Percentiles rank a stretch among this genome's conserved stretches.
Evolutionary conservation across 1,140 invertebrate species (phyloP).

Genomic region (Andricus grossulariae): DNA sequence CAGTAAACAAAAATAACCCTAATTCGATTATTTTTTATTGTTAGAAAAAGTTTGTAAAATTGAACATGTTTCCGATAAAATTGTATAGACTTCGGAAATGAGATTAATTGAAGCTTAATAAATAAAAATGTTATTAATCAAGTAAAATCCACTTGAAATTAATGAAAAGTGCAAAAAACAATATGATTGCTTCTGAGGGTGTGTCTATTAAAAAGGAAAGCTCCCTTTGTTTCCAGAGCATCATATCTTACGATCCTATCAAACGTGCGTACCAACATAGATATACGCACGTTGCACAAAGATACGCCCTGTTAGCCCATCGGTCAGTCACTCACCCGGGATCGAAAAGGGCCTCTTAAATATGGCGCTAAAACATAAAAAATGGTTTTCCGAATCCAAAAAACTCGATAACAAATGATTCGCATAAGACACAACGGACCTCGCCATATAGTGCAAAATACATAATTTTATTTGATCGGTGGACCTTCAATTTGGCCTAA

Average conservation of each 20-base stretch:
- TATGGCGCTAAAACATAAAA: slow-evolving; percentile 44
- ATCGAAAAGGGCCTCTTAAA: slow-evolving; percentile 35
- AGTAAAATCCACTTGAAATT: not conserved
- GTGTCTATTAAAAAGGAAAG: not conserved
- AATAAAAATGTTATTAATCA: not conserved
- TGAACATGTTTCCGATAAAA: too few relatives aligned
- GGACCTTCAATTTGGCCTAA: not conserved
- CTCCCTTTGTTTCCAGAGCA: not conserved
- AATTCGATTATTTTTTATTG: too few relatives aligned
- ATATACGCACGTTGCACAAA: not conserved
- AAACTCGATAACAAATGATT: slow-evolving; percentile 12
- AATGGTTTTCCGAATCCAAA: slow-evolving; percentile 41
- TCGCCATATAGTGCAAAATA: slow-evolving; percentile 41
- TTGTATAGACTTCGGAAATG: too few relatives aligned
- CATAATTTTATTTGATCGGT: not conserved
- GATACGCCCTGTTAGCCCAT: not conserved
- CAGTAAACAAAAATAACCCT: too few relatives aligned
- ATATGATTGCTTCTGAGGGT: not conserved
- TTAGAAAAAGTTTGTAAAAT: too few relatives aligned
- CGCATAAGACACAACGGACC: not conserved
- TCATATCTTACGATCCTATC: slow-evolving; percentile 5
- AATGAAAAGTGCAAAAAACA: too few relatives aligned
- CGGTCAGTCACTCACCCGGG: slow-evolving; percentile 18
- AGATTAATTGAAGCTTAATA: not conserved
- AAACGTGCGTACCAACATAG: slow-evolving; percentile 1